Conservation (phyloP, 37 sponge, comb jelly and placozoan species). For the Beroe forskalii region DNA sequence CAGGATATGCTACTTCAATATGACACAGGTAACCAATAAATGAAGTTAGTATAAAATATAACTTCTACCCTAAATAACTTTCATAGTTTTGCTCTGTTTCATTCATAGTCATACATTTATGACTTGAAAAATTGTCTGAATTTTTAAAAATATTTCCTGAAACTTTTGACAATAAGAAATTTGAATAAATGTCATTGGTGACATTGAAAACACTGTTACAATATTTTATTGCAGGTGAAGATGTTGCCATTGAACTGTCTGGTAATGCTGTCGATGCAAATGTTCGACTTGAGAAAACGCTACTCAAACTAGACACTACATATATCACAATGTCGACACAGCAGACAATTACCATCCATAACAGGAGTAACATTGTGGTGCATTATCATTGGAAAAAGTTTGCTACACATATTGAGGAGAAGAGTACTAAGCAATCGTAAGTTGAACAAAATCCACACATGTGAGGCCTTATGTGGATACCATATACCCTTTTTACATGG, state of each 20-base stretch:
- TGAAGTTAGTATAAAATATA: neutral
- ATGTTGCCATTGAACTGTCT: conserved; percentile 74
- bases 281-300: conserved; percentile 83
- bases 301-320: conserved; percentile 83
- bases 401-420: conserved; percentile 77
- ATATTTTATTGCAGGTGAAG: conserved; percentile 72
- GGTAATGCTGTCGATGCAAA: conserved; percentile 86
- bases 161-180: no score
- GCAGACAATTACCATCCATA: conserved; percentile 77
- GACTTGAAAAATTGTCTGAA: neutral
- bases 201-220: no score
- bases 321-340: conserved; percentile 87
- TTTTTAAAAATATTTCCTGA: no score
- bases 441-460: no score
- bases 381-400: conserved; percentile 90
- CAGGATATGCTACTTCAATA: conserved; percentile 76
- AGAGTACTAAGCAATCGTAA: conserved; percentile 76
- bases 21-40: conserved; percentile 85
- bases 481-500: no score
- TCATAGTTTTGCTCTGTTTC: neutral
- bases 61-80: neutral
- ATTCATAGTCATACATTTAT: neutral
- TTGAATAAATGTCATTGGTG: no score
- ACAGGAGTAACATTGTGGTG: conserved; percentile 88
- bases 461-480: no score